These are phyloP conservation scores for Volucella zonaria DNA, from an alignment of 2,888 invertebrate species.

Conservation along the genomic window DNA sequence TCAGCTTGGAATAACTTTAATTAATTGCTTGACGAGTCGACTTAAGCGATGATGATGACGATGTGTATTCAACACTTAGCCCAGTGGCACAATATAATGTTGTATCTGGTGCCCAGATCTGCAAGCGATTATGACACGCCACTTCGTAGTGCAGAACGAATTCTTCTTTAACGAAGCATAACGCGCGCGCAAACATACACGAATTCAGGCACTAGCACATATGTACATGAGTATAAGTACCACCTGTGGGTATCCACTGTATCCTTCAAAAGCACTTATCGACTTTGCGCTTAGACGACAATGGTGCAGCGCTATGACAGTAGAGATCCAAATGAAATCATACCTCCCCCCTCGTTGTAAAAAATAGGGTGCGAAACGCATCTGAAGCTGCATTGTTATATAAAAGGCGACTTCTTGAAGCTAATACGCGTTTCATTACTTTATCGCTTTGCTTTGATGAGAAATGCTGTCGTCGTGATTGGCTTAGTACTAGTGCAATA, in stretches of 20 bases:
- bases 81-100: constrained; percentile 37
- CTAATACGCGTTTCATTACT: neutral
- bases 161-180: constrained; percentile 64
- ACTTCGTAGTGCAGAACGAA: constrained; percentile 57
- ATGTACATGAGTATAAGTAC: no score
- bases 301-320: constrained; percentile 19
- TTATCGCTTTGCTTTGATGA: constrained; percentile 3
- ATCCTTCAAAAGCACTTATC: neutral
- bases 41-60: constrained; percentile 15
- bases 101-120: constrained; percentile 23
- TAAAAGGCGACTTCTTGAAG: constrained; percentile 17
- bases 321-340: neutral
- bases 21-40: constrained; percentile 41
- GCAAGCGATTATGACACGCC: constrained; percentile 62
- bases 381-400: constrained; percentile 33
- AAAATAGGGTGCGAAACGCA: constrained; percentile 38
- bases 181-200: constrained; percentile 10
- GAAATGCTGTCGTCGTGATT: constrained; percentile 1
- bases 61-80: constrained; percentile 43
- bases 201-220: neutral
- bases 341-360: neutral
- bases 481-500: neutral
- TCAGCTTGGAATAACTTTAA: constrained; percentile 17
- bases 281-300: constrained; percentile 27
- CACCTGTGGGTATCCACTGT: no score